These are phyloP conservation scores for Parnassius smintheus DNA, from an alignment of 2,888 invertebrate genomes.

Conservation along the genomic window DNA sequence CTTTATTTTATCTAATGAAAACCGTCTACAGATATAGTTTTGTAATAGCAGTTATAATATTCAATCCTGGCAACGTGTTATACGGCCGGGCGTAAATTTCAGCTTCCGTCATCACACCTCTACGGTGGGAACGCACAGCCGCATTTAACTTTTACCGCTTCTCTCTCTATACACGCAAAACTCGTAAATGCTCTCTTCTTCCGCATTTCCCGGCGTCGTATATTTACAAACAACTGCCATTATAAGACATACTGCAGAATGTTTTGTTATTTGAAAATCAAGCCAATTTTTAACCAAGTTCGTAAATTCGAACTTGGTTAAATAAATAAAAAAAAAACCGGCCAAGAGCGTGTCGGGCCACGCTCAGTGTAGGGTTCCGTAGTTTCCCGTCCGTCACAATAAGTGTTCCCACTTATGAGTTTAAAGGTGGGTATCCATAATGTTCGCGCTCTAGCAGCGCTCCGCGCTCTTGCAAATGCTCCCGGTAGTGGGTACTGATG, in stretches of 20 bases:
- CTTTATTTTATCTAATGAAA: background rate
- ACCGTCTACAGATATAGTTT: conserved; percentile 15
- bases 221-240: conserved; percentile 5
- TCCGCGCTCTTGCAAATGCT: too few relatives aligned
- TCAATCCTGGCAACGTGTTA: conserved; percentile 36
- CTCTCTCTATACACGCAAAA: conserved; percentile 38
- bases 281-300: too few relatives aligned
- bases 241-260: background rate
- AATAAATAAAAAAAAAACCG: too few relatives aligned
- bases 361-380: too few relatives aligned
- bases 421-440: too few relatives aligned
- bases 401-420: too few relatives aligned
- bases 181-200: conserved; percentile 43
- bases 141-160: conserved; percentile 38
- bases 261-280: too few relatives aligned
- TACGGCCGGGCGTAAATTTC: conserved; percentile 39
- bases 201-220: conserved; percentile 1
- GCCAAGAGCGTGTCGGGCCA: too few relatives aligned
- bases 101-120: conserved; percentile 38
- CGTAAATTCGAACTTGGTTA: too few relatives aligned
- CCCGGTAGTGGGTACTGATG: too few relatives aligned
- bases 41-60: conserved; percentile 40
- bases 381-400: too few relatives aligned
- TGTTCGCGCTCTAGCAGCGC: too few relatives aligned
- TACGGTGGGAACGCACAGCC: conserved; percentile 35